Evolutionary conservation across 1,140 invertebrate genomes (phyloP), one percentile per base, ranked within the genome.

Genomic region (Vanessa tameamea): DNA sequence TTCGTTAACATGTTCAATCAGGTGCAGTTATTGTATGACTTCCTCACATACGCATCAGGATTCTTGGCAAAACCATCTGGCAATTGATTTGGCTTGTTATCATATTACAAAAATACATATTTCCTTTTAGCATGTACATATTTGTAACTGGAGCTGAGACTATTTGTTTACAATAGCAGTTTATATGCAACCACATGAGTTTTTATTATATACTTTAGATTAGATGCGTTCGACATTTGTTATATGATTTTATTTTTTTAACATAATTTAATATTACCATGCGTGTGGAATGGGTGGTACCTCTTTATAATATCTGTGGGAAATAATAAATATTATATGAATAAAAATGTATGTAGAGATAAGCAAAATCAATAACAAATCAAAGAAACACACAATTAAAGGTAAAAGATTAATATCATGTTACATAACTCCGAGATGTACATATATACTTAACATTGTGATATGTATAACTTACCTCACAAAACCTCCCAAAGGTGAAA

Each of bases 231-330:
- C 9, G 9, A 43, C 37, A 43, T 43, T 43, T 43, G 37, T 9
- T 43, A 43, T 43, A 43, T 43, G 37, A 43, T 43, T 5, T 43
- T 43, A 43, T 3, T 43, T 43, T 9, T 43, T 43, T 2, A 43
- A 9, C 6, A 43, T 43, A 43, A 65, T 14, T n/a, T 53, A 15
- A 48, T 47, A 72, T 84, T 75, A 88, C 84, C 82, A 89, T 12
- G 82, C 77, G 63, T 86, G 88, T n/a, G 88, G 88, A 43, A 91
- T 89, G 20, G 87, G 87, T 26, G 89, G 89, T 9, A 91, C 88
- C 83, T 90, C 88, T 77, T 91, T 91, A 70, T 89, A 90, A 70
- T 89, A 90, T 61, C 89, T 91, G 87, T 47, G 66, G 74, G 73
- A 68, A 37, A 66, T 72, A 66, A 37, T 51, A 7, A 55, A 47